Evolutionary conservation across 2,888 invertebrate species (phyloP).

Genomic region (Drosophila mercatorum): DNA sequence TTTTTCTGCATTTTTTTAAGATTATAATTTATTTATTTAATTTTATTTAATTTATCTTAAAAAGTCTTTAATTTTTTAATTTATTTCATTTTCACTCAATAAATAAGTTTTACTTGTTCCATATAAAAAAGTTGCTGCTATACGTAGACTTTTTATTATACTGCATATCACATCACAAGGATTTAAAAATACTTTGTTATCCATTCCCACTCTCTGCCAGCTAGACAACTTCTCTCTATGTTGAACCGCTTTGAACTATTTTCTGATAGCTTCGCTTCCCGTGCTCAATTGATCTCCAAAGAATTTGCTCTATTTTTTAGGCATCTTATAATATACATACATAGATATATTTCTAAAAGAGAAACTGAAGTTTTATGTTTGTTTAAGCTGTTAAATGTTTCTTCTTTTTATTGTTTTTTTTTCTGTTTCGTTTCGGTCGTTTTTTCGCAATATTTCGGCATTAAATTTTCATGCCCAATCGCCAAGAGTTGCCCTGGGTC

Average conservation of each 20-base stretch:
- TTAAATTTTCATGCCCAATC: slow-evolving; percentile 47
- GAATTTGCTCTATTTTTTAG: slow-evolving; percentile 13
- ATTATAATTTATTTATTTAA: too few relatives aligned
- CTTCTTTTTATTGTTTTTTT: slow-evolving; percentile 36
- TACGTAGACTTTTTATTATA: too few relatives aligned
- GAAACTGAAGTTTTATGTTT: slow-evolving; percentile 24
- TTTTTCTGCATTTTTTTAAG: too few relatives aligned
- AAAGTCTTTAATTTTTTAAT: too few relatives aligned
- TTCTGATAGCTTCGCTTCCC: background rate
- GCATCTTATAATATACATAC: background rate
- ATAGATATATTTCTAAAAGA: background rate
- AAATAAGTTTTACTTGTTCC: too few relatives aligned
- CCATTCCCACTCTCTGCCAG: too few relatives aligned
- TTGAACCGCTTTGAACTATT: background rate
- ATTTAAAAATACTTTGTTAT: too few relatives aligned
- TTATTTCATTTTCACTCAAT: too few relatives aligned
- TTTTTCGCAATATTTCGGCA: slow-evolving; percentile 32
- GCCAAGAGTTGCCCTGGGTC: slow-evolving; percentile 10
- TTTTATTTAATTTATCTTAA: too few relatives aligned
- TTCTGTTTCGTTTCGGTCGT: background rate
- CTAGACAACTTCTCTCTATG: background rate
- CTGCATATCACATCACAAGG: too few relatives aligned
- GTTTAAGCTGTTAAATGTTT: slow-evolving; percentile 20
- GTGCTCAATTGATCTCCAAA: slow-evolving; percentile 7
- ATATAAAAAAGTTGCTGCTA: too few relatives aligned